Evolutionary conservation across 2,888 invertebrate genomes (phyloP).

Genomic region (Pachliopta kotzebuea): DNA sequence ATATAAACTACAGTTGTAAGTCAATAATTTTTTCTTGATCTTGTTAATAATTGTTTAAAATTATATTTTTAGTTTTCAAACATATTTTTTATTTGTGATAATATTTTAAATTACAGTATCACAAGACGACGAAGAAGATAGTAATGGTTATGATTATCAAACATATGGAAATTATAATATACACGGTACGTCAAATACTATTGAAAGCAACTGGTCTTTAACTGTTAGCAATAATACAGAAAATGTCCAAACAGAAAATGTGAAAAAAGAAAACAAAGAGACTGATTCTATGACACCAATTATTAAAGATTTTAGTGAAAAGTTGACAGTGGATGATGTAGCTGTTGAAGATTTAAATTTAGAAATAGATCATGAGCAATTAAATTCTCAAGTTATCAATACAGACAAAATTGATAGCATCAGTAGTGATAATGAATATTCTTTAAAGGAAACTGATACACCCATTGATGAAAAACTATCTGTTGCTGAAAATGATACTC

Average conservation of each 20-base stretch:
- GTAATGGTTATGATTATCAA: constrained; percentile 58
- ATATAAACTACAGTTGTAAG: constrained; percentile 70
- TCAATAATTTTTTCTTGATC: constrained; percentile 28
- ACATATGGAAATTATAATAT: constrained; percentile 55
- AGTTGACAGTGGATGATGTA: constrained; percentile 27
- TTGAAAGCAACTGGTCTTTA: constrained; percentile 33
- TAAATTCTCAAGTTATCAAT: constrained; percentile 12
- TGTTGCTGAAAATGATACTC: background rate
- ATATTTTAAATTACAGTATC: constrained; percentile 55
- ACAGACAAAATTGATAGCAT: constrained; percentile 15
- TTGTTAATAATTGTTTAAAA: background rate
- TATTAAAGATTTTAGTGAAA: constrained; percentile 21
- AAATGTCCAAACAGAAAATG: constrained; percentile 19
- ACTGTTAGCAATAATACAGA: constrained; percentile 25
- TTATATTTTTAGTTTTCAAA: background rate
- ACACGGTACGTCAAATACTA: constrained; percentile 41
- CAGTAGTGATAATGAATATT: constrained; percentile 7
- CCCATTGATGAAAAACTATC: constrained; percentile 22
- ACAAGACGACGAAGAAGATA: constrained; percentile 65
- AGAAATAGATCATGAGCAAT: constrained; percentile 25
- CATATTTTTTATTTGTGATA: background rate
- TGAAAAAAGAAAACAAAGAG: constrained; percentile 26
- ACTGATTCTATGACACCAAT: constrained; percentile 19
- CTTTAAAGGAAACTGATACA: constrained; percentile 8
- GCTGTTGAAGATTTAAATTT: constrained; percentile 30